phyloP scores from a whole-genome alignment of 2,888 invertebrate genomes.

The Cryptops parisi region DNA sequence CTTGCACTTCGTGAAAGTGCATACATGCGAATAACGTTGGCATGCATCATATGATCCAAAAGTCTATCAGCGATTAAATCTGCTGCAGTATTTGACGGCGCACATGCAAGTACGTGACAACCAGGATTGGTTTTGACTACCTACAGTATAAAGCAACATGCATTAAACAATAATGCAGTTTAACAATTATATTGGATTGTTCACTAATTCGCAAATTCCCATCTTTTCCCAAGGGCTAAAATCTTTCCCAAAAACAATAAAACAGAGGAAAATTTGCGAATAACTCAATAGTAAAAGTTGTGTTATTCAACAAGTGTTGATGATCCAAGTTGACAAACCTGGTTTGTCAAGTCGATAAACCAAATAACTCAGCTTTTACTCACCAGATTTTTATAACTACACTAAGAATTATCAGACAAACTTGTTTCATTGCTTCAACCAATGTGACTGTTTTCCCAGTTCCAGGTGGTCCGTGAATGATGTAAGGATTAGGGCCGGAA shows the following conservation, averaged over 20 bases:
- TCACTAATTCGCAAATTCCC: too few relatives aligned
- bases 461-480: slow-evolving; percentile 77
- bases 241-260: too few relatives aligned
- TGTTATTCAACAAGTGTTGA: background rate
- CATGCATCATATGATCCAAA: background rate
- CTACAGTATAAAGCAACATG: background rate
- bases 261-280: too few relatives aligned
- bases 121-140: background rate
- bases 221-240: too few relatives aligned
- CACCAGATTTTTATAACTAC: too few relatives aligned
- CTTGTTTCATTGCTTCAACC: slow-evolving; percentile 73
- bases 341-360: too few relatives aligned
- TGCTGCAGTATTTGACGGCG: slow-evolving; percentile 86
- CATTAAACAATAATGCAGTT: background rate
- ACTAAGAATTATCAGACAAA: too few relatives aligned
- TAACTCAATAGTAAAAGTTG: too few relatives aligned
- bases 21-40: background rate
- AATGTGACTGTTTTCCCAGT: slow-evolving; percentile 74
- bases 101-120: slow-evolving; percentile 38
- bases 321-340: too few relatives aligned
- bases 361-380: too few relatives aligned
- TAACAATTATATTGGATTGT: too few relatives aligned
- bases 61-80: slow-evolving; percentile 41
- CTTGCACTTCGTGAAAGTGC: background rate
- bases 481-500: slow-evolving; percentile 62